Conservation (phyloP, 2,888 invertebrate genomes). For the Eilema griseolum region DNA sequence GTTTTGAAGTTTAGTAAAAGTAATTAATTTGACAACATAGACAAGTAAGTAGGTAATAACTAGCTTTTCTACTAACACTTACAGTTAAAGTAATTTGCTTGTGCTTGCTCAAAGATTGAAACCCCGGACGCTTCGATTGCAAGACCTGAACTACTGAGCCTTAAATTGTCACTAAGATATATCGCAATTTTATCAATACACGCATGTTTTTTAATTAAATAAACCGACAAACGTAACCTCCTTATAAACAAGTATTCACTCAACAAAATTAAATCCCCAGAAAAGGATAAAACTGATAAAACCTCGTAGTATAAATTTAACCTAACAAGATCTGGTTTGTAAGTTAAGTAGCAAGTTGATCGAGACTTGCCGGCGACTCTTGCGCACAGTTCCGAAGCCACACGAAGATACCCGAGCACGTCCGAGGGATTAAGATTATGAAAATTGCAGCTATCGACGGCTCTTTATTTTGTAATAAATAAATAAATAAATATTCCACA, state of each 20-base stretch:
- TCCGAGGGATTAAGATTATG: slow-evolving; percentile 37
- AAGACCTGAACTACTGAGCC: no score
- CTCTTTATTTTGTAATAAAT: slow-evolving; percentile 32
- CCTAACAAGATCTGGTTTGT: slow-evolving; percentile 49
- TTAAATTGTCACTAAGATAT: not conserved
- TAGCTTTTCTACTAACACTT: no score
- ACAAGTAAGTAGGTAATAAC: no score
- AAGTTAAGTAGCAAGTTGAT: slow-evolving; percentile 43
- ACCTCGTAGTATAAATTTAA: slow-evolving; percentile 37
- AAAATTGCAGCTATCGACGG: slow-evolving; percentile 43
- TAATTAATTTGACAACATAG: no score
- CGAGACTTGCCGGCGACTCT: slow-evolving; percentile 52
- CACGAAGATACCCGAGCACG: slow-evolving; percentile 19
- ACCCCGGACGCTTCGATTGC: no score
- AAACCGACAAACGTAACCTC: not conserved
- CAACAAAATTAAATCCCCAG: slow-evolving; percentile 17
- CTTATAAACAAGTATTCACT: slow-evolving; percentile 9
- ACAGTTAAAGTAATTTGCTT: no score
- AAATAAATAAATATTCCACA: no score
- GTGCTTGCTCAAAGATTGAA: no score
- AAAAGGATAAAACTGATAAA: slow-evolving; percentile 14
- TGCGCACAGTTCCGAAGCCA: slow-evolving; percentile 36
- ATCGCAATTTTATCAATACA: not conserved
- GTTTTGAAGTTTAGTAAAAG: no score
- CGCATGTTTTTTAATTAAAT: not conserved